Evolutionary conservation across 1,140 invertebrate genomes (phyloP), one percentile per base, ranked within the genome.

Genomic region (Hormaphis cornu): DNA sequence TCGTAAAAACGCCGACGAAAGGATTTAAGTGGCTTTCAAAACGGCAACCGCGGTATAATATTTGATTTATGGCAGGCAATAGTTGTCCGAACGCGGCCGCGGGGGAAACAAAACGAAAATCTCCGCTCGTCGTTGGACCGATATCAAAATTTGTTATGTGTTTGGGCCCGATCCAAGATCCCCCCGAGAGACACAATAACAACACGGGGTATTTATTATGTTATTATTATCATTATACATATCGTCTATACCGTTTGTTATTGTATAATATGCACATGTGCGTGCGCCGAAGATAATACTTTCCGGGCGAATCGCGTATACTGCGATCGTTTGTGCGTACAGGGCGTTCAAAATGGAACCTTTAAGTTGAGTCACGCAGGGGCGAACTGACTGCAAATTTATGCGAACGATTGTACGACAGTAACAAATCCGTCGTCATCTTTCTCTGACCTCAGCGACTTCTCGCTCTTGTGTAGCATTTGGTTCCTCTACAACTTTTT

Each of bases 1-100:
- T 66, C 61, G 61, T 50, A 66, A 66, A n/a, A 66, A 66, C 12
- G 44, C 44, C 44, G 35, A 50, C 61, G 61, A 20, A 66, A 66
- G 61, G 44, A 66, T 66, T 66, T 66, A 66, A 66, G 28, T 66
- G 44, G 44, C 44, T 66, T 66, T 50, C 44, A 50, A 66, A 66
- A 50, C 20, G 42, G 28, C 44, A 22, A 50, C 61, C 40, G 44
- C n/a, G n/a, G n/a, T n/a, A n/a, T n/a, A n/a, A n/a, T 50, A 50
- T 50, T 44, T 50, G 44, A 63, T 63, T 63, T 63, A 66, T 35
- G 16, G 28, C 28, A n/a, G n/a, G 44, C 44, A 50, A 66, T 66
- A 48, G 59, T 66, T 50, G 61, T 66, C 61, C 18, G 14, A 50
- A 20, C 40, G 58, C 16, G 33, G 53, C 2, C 4, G 26, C n/a